Conservation (phyloP, 1,140 invertebrate genomes). For the Drosophila lini region DNA sequence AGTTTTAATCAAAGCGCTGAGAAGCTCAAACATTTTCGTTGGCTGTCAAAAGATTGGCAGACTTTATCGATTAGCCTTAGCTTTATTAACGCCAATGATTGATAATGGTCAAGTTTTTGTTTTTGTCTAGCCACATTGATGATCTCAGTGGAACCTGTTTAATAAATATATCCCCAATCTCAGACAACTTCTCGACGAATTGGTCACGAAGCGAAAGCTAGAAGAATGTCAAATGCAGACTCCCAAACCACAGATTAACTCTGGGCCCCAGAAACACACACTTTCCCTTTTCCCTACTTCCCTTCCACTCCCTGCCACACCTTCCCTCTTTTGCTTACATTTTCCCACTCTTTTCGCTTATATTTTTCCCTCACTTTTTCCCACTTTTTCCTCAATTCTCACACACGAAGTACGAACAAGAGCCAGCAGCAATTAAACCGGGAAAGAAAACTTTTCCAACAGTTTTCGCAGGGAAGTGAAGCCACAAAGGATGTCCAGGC, state of each 20-base stretch:
- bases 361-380: background rate
- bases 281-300: slow-evolving; percentile 18
- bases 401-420: slow-evolving; percentile 19
- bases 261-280: slow-evolving; percentile 32
- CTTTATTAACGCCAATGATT: slow-evolving; percentile 16
- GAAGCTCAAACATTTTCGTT: background rate
- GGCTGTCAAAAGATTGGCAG: slow-evolving; percentile 1
- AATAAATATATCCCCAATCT: slow-evolving; percentile 1
- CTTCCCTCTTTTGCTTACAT: background rate
- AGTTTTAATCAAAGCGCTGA: background rate
- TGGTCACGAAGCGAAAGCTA: slow-evolving; percentile 15
- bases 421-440: slow-evolving; percentile 68
- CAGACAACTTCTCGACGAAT: slow-evolving; percentile 8
- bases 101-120: slow-evolving; percentile 19
- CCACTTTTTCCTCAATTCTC: slow-evolving; percentile 16
- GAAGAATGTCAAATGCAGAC: slow-evolving; percentile 65
- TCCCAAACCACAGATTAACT: slow-evolving; percentile 69
- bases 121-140: slow-evolving; percentile 6
- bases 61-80: slow-evolving; percentile 14
- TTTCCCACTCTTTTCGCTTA: background rate
- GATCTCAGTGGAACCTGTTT: slow-evolving; percentile 36
- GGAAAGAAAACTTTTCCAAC: slow-evolving; percentile 66
- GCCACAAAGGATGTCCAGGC: slow-evolving; percentile 50
- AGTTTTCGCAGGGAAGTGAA: slow-evolving; percentile 55
- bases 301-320: background rate